Conservation (phyloP, 2,113 vertebrate species). For the Python bivittatus region DNA sequence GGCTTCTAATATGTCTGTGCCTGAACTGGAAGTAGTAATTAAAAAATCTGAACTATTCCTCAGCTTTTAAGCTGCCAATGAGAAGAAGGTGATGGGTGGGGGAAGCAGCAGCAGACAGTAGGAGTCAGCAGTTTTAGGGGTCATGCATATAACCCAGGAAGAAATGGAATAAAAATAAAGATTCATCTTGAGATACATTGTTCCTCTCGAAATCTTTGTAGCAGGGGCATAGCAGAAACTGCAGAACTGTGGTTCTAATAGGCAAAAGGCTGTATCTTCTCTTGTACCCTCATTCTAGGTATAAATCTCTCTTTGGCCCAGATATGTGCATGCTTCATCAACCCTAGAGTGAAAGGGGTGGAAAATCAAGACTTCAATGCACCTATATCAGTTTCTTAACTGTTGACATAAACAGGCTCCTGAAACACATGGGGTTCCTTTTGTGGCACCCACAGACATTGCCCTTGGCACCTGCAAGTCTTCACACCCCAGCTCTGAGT, state of each 20-base stretch:
- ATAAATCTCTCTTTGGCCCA: no score
- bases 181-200: conserved; percentile 50
- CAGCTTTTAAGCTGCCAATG: conserved; percentile 24
- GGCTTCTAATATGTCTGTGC: conserved; percentile 5
- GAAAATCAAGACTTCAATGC: no score
- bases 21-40: conserved; percentile 36
- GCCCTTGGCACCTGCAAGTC: no score
- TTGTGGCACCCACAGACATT: no score
- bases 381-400: no score
- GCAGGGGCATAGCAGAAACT: neutral
- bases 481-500: no score
- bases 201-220: conserved; percentile 29
- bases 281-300: no score
- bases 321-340: no score
- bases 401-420: no score
- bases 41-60: conserved; percentile 22
- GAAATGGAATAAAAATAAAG: conserved; percentile 46
- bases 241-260: conserved; percentile 13
- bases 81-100: conserved; percentile 18
- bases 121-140: conserved; percentile 53
- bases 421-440: no score
- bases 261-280: neutral
- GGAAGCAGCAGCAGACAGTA: conserved; percentile 32
- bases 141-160: conserved; percentile 56
- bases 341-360: no score